phyloP scores from a whole-genome alignment of 2,797 vertebrate genomes.

The Onychomys torridus region DNA sequence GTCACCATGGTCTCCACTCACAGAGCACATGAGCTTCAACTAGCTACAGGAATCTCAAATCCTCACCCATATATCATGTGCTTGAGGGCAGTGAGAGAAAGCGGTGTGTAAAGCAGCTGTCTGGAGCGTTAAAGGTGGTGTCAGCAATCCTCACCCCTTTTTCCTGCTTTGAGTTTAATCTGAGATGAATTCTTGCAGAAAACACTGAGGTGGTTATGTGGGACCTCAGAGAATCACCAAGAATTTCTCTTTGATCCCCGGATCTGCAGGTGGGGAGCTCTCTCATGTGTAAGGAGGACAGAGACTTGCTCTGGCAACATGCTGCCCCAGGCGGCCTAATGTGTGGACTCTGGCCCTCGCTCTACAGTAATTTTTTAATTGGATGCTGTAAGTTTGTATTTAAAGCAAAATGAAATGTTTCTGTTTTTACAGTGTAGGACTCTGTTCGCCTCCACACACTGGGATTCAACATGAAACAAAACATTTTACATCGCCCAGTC shows the following conservation, averaged over 20 bases:
- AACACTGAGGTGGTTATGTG: neutral
- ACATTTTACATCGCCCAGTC: neutral
- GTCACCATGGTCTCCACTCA: neutral
- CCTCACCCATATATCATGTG: too few relatives aligned
- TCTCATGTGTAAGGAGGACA: neutral
- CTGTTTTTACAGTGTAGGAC: neutral
- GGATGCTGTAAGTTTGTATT: neutral
- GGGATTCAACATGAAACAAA: neutral
- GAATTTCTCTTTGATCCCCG: slow-evolving; percentile 27
- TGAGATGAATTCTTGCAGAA: neutral
- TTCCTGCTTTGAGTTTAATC: slow-evolving; percentile 6
- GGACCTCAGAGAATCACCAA: neutral
- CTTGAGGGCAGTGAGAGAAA: neutral
- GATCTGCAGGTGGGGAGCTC: neutral
- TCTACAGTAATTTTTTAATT: neutral
- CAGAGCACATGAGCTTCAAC: neutral
- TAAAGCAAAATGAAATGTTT: neutral
- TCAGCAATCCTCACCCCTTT: neutral
- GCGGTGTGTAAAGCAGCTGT: neutral
- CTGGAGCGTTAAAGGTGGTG: neutral
- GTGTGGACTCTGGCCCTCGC: neutral
- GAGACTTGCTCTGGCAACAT: neutral
- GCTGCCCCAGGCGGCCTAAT: neutral
- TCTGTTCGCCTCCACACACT: neutral
- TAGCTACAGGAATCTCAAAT: neutral